Evolutionary conservation across 1,140 invertebrate genomes (phyloP).

Genomic region (Ostrea edulis): DNA sequence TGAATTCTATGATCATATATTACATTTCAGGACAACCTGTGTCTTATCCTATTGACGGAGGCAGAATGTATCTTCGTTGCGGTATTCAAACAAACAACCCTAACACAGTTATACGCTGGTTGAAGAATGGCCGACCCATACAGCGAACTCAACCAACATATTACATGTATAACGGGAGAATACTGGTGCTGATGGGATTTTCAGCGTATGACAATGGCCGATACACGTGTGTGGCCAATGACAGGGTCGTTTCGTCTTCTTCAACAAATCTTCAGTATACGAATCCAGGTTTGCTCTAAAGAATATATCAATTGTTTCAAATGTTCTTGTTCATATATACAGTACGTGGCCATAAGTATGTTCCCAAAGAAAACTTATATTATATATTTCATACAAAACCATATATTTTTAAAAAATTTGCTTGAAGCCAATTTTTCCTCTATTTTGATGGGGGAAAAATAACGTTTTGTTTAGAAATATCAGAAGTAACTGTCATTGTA

Average conservation of each 20-base stretch:
- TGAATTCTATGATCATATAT: too few species aligned
- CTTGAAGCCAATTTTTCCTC: too few species aligned
- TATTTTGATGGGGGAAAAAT: too few species aligned
- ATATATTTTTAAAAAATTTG: too few species aligned
- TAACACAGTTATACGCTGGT: background rate
- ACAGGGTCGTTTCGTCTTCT: background rate
- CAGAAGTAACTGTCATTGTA: too few species aligned
- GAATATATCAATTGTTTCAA: background rate
- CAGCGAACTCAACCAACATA: background rate
- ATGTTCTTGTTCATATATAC: too few species aligned
- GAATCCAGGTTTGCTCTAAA: background rate
- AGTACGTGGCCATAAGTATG: too few species aligned
- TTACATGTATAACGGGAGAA: constrained; percentile 15
- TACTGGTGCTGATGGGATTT: background rate
- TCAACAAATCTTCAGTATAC: constrained; percentile 3
- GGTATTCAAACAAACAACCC: constrained; percentile 8
- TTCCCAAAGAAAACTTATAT: too few species aligned
- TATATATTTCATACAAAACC: too few species aligned
- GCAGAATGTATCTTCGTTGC: background rate
- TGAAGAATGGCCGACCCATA: background rate
- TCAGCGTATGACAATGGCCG: background rate
- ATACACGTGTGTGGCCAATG: constrained; percentile 8
- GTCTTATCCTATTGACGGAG: background rate
- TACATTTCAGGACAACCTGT: background rate
- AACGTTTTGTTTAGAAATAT: too few species aligned